These are phyloP conservation scores for Fistularia tabacaria DNA, from an alignment of 2,797 vertebrate species.

Conservation along the genomic window DNA sequence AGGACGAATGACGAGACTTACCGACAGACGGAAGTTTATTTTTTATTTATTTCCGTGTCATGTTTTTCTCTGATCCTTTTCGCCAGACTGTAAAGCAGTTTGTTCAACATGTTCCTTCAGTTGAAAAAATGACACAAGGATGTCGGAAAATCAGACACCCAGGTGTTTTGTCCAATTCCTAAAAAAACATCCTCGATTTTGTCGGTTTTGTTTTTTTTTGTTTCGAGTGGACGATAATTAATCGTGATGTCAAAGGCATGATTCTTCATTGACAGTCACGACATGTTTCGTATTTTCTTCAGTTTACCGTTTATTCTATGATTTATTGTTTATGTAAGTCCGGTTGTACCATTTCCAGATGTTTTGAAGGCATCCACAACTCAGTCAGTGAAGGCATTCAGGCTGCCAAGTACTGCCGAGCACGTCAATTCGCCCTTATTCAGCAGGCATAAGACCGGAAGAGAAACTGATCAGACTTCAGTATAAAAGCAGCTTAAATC, in stretches of 20 bases:
- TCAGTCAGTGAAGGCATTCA: conserved; percentile 19
- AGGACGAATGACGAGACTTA: no score
- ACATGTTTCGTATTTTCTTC: no score
- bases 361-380: conserved; percentile 13
- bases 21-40: no score
- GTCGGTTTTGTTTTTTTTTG: not conserved
- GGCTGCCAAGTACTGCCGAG: not conserved
- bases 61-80: no score
- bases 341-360: conserved; percentile 5
- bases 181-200: not conserved
- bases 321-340: not conserved
- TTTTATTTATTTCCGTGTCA: no score
- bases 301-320: not conserved
- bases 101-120: no score
- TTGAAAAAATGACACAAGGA: no score
- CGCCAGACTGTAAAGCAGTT: not conserved
- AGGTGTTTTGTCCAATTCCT: not conserved
- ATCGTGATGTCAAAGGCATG: no score
- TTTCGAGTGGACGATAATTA: no score
- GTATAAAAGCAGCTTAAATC: no score
- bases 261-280: no score
- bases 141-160: not conserved
- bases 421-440: not conserved
- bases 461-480: not conserved
- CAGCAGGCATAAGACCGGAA: conserved; percentile 10